These are phyloP conservation scores for Aphodius sticticus DNA, from an alignment of 2,888 invertebrate genomes.

Conservation along the genomic window DNA sequence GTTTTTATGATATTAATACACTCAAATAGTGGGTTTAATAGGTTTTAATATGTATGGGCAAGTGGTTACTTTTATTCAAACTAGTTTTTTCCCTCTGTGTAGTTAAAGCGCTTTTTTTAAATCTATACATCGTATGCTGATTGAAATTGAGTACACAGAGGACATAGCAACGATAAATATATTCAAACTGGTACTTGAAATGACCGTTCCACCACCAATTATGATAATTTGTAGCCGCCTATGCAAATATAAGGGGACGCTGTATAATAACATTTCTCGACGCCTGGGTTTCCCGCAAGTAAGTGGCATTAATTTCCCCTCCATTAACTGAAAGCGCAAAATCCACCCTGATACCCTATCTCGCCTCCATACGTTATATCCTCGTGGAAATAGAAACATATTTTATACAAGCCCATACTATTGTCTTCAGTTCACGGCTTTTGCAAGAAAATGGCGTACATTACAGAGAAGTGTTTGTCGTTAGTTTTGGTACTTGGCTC, in stretches of 20 bases:
- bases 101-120: neutral
- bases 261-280: neutral
- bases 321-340: neutral
- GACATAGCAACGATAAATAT: neutral
- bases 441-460: neutral
- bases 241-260: neutral
- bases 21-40: no score
- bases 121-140: neutral
- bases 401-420: neutral
- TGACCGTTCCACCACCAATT: neutral
- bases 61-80: no score
- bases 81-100: no score
- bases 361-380: neutral
- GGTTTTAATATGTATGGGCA: no score
- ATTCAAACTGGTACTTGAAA: neutral
- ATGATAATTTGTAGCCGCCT: neutral
- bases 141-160: neutral
- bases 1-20: no score
- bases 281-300: neutral
- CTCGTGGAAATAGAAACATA: neutral
- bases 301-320: neutral
- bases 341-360: constrained; percentile 4
- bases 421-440: neutral
- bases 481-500: no score
- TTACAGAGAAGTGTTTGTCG: neutral